phyloP scores from a whole-genome alignment of 2,797 vertebrate genomes.

The Gadopsis bispinosus region DNA sequence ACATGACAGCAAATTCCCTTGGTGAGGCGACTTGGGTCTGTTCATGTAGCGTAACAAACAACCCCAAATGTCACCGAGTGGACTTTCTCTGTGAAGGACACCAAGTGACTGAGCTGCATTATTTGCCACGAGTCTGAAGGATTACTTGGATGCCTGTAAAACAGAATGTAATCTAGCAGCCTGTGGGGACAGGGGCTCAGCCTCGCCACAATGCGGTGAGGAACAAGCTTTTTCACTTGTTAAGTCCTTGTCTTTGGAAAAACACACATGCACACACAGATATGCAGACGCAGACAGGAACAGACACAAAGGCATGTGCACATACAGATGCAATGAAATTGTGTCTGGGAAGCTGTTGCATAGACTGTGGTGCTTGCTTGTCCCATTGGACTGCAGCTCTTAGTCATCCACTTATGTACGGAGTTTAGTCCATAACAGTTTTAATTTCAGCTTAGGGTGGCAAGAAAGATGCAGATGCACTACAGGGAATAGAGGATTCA shows the following conservation, averaged over 20 bases:
- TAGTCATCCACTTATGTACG: conserved; percentile 83
- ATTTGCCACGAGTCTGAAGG: conserved; percentile 81
- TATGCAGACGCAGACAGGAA: conserved; percentile 54
- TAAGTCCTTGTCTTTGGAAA: conserved; percentile 73
- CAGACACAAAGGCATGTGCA: conserved; percentile 52
- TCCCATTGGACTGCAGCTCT: conserved; percentile 74
- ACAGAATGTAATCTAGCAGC: conserved; percentile 86
- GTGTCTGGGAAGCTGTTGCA: conserved; percentile 66
- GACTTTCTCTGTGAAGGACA: conserved; percentile 85
- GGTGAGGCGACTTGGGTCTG: conserved; percentile 62
- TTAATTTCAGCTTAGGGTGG: conserved; percentile 81
- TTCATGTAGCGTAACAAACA: conserved; percentile 80
- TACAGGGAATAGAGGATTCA: conserved; percentile 52
- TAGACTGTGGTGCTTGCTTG: conserved; percentile 65
- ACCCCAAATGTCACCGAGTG: conserved; percentile 83
- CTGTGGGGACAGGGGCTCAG: conserved; percentile 81
- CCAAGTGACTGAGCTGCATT: conserved; percentile 78
- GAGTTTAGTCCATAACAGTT: conserved; percentile 81
- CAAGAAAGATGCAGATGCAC: conserved; percentile 71
- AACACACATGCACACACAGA: conserved; percentile 58
- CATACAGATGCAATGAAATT: conserved; percentile 42
- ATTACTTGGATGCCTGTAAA: conserved; percentile 84
- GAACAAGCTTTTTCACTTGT: conserved; percentile 75
- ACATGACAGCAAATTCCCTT: conserved; percentile 67
- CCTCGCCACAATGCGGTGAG: conserved; percentile 72